A percentile compares a stretch with the other conserved stretches of the same genome.
Evolutionary conservation across 1,140 invertebrate genomes (phyloP).

Genomic region (Heterodera carotae): DNA sequence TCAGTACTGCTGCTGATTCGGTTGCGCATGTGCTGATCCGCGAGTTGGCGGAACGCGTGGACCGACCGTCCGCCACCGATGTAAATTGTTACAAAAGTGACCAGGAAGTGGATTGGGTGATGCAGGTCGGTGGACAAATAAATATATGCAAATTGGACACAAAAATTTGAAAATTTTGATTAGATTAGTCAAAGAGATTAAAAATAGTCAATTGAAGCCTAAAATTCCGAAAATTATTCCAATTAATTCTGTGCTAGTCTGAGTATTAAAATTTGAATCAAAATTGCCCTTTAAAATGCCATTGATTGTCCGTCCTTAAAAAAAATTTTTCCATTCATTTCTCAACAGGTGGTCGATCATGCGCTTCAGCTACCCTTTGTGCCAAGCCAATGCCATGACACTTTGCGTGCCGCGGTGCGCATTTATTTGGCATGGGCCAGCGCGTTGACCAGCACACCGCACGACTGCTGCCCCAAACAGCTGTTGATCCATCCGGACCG

Average conservation of each 20-base stretch:
- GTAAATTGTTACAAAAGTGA: conserved; percentile 36
- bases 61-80: conserved; percentile 20
- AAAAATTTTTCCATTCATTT: background rate
- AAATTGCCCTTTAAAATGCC: background rate
- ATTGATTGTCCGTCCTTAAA: background rate
- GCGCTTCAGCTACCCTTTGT: conserved; percentile 46
- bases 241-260: no score
- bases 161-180: background rate
- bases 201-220: no score
- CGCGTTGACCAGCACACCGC: conserved; percentile 42
- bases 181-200: background rate
- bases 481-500: conserved; percentile 32
- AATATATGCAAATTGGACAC: background rate
- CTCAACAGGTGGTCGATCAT: conserved; percentile 50
- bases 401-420: conserved; percentile 48
- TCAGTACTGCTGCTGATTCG: conserved; percentile 43
- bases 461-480: conserved; percentile 44
- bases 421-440: conserved; percentile 52
- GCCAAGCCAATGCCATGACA: conserved; percentile 38
- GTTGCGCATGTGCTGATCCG: conserved; percentile 45
- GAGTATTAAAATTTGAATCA: conserved; percentile 8
- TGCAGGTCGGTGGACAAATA: conserved; percentile 42
- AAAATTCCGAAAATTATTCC: no score
- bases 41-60: conserved; percentile 53
- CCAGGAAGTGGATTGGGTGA: conserved; percentile 49